These are phyloP conservation scores for Drosophila recens DNA, from an alignment of 2,888 invertebrate species.

Conservation along the genomic window DNA sequence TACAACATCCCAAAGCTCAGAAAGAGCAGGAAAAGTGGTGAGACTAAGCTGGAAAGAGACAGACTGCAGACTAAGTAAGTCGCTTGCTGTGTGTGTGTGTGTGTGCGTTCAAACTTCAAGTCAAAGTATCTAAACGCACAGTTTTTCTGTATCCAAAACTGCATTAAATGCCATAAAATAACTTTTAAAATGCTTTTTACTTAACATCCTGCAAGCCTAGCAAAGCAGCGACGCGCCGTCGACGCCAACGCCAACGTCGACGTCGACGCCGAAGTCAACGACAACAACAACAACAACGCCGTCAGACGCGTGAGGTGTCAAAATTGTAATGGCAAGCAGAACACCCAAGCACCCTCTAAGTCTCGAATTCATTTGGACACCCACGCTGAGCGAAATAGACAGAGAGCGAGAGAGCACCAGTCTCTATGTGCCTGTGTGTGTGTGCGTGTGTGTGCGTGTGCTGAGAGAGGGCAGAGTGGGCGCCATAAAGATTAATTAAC, in stretches of 20 bases:
- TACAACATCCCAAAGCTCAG: slow-evolving; percentile 14
- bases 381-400: slow-evolving; percentile 34
- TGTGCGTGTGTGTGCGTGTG: slow-evolving; percentile 10
- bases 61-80: slow-evolving; percentile 22
- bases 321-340: slow-evolving; percentile 59
- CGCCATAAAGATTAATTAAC: slow-evolving; percentile 81
- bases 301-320: slow-evolving; percentile 59
- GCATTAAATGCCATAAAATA: slow-evolving; percentile 84
- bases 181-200: slow-evolving; percentile 83
- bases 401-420: slow-evolving; percentile 19
- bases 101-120: slow-evolving; percentile 65
- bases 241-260: slow-evolving; percentile 4
- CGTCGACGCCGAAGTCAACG: slow-evolving; percentile 13
- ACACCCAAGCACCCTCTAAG: slow-evolving; percentile 40
- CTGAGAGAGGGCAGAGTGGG: slow-evolving; percentile 9
- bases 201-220: slow-evolving; percentile 68
- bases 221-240: slow-evolving; percentile 18
- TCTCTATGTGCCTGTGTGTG: slow-evolving; percentile 10
- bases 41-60: slow-evolving; percentile 32
- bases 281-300: slow-evolving; percentile 1
- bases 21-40: slow-evolving; percentile 23
- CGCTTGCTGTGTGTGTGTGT: slow-evolving; percentile 20
- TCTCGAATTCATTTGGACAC: slow-evolving; percentile 50
- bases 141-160: slow-evolving; percentile 80
- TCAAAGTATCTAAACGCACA: slow-evolving; percentile 81